Base-by-base conservation (phyloP, 2,113 vertebrate species). In the Xerus inauris region DNA sequence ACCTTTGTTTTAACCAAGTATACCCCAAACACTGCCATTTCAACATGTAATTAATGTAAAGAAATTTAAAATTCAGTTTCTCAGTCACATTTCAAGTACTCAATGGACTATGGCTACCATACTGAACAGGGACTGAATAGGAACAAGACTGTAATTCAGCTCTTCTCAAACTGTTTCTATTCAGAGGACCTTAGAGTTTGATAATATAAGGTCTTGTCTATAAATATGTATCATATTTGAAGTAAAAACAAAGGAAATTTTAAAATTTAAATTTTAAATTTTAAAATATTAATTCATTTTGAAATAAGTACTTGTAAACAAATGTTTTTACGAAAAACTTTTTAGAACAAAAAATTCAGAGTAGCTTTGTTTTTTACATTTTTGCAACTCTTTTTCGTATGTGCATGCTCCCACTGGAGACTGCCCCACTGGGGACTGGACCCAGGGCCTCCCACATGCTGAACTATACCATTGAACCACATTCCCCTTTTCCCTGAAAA, bases 211-310 rank as follows among this genome's bases (percentile, higher is more conserved):
- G 19, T 22, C 26, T 35, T 84, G 38, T 10, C 12, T 57, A 85
- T 16, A 54, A 12, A 47, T 45, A n/a, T 45, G 72, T 92, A 89
- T 40, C n/a, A 6, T 83, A 57, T 51, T 64, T 86, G 28, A 90
- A 93, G 57, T 79, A 87, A 67, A 94, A 91, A 40, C 30, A 87
- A 89, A 84, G 30, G 86, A 69, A 90, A 79, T 11, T 82, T 89
- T 59, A 40, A 64, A 88, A 80, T 80, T n/a, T n/a, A n/a, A n/a
- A n/a, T n/a, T n/a, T n/a, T n/a, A 69, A 90, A 79, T 11, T 82
- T 89, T 59, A 40, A 64, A 88, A 80, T 80, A 40, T 47, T 73
- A 87, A 32, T 54, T 88, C 28, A 92, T 51, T 91, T 59, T 75
- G 64, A 83, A 86, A 49, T 57, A 85, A 81, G 19, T 80, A 75